Base-by-base conservation (phyloP, 2,888 invertebrate genomes). In the Acrobeloides nanus region DNA sequence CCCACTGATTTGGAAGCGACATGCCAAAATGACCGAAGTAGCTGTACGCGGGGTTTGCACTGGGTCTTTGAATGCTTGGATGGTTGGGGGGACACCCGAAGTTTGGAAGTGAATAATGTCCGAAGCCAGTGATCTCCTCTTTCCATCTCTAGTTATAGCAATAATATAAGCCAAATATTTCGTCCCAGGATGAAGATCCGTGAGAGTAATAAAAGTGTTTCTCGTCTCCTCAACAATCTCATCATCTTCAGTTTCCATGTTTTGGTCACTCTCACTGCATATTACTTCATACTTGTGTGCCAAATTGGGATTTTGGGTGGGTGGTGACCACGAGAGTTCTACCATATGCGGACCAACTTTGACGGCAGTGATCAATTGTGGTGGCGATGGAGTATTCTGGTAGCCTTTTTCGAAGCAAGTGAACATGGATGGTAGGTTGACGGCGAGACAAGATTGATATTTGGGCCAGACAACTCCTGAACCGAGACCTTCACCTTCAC, bases 351-450 rank as follows among this genome's bases (percentile, higher is more conserved):
- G 35, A 15, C 38, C 44, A 5, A 39, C 29, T 26, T 27, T 35
- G 31, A 25, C 34, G 10, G 59, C 35, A 12, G 26, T 21, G 20
- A 62, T 27, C 6, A 57, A 38, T 0, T 35, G 44, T 7, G 71
- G 72, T 10, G 45, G 46, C 2, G 63, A 48, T 0, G 71, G 72
- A 24, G 51, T 49, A 26, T 35, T 37, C 20, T 25, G 24, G 47
- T 68, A 66, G 23, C 68, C 63, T 1, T 45, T 45, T 15, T 38
- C 32, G 10, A 66, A 48, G 45, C 72, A 72, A 7, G 32, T 31
- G 46, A 61, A 72, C 42, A 73, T 62, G 21, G 59, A 24, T 1
- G 37, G 44, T 7, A 63, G 35, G 37, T 73, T 73, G 31, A 65
- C 33, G 20, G 59, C 53, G 24, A 69, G 51, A 40, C 72, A 73